Base-by-base conservation (phyloP, 1,140 invertebrate genomes). In the Solen grandis region DNA sequence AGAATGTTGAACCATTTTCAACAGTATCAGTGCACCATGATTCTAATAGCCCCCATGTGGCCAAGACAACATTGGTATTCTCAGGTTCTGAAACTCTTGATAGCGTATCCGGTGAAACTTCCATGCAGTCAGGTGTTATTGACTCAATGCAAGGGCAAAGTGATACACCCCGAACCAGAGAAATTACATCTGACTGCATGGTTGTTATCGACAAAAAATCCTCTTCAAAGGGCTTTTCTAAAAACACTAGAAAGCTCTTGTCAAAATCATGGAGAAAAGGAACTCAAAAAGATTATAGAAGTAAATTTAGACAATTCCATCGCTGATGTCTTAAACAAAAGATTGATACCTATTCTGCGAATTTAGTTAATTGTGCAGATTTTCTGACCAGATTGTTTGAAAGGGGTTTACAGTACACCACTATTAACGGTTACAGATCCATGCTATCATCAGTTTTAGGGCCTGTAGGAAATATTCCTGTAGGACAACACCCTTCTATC, bases 291-390 rank as follows among this genome's bases (percentile, higher is more conserved):
- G 55, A 69, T 36, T 75, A 82, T 62, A n/a, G 1, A 19, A 35
- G 0, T 1, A 72, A 77, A 65, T 76, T 76, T 54, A 60, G 41
- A 62, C 25, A 27, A 41, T 82, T 76, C 59, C 22, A 33, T 75
- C 46, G 54, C 55, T 82, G 80, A 65, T 82, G 63, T 82, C 50
- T 19, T 79, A 13, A 29, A 70, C 60, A 54, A 46, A 0, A 81
- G 69, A 36, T 68, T 74, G 19, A 69, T 74, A 29, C 54, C 10
- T 54, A 46, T 59, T 10, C 38, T 31, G 27, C 41, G 29, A 50
- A 38, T 75, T 57, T 72, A 36, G 54, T 10, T 38, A 10, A 69
- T n/a, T 36, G 72, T 57, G 35, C 60, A 19, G 60, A 57, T 38
- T 74, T 75, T 25, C 35, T 81, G 13, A 27, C 62, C n/a, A 8